Evolutionary conservation across 2,888 invertebrate species (phyloP).

Genomic region (Apamea monoglypha): DNA sequence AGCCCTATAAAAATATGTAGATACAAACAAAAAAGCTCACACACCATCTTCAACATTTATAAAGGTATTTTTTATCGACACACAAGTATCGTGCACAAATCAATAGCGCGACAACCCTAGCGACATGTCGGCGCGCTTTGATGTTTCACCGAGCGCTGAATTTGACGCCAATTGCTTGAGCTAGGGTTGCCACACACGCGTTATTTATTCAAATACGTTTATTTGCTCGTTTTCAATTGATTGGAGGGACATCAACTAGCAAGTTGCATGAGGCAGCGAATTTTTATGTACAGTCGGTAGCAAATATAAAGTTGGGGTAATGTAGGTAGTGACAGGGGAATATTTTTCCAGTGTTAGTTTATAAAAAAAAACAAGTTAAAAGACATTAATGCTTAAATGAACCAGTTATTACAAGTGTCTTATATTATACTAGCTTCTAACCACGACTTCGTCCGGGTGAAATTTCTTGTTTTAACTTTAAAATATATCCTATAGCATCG

Average conservation of each 20-base stretch:
- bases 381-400: too few relatives aligned
- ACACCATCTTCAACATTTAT: slow-evolving; percentile 1
- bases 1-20: slow-evolving; percentile 16
- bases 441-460: not conserved
- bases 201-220: slow-evolving; percentile 84
- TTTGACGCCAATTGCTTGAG: slow-evolving; percentile 81
- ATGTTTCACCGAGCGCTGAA: slow-evolving; percentile 75
- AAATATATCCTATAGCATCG: not conserved
- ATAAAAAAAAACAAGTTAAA: too few relatives aligned
- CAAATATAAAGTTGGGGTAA: slow-evolving; percentile 7
- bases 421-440: not conserved
- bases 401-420: too few relatives aligned
- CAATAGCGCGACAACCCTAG: slow-evolving; percentile 70
- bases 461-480: not conserved
- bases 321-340: not conserved
- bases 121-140: slow-evolving; percentile 74
- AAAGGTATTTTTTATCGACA: slow-evolving; percentile 43
- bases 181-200: slow-evolving; percentile 73
- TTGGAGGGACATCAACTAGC: slow-evolving; percentile 69
- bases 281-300: slow-evolving; percentile 31
- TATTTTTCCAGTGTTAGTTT: not conserved
- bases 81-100: slow-evolving; percentile 61
- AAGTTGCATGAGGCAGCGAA: slow-evolving; percentile 35
- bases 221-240: slow-evolving; percentile 77
- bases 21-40: slow-evolving; percentile 2